These are phyloP conservation scores for Anseranas semipalmata DNA, from an alignment of 2,113 vertebrate species.

Conservation along the genomic window DNA sequence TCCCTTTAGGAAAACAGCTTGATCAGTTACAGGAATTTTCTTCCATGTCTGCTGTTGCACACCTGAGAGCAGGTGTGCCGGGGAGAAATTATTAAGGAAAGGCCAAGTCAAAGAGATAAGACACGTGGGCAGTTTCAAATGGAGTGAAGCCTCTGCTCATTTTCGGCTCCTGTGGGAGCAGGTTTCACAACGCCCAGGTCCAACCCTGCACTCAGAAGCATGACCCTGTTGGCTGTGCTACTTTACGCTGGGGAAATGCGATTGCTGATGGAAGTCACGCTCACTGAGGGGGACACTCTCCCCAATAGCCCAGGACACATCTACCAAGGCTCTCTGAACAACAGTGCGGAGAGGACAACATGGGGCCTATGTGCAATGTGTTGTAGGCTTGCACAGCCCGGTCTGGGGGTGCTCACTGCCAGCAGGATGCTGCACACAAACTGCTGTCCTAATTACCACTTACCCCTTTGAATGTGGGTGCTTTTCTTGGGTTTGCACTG, in stretches of 20 bases:
- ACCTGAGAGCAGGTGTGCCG: background rate
- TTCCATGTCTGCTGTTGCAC: background rate
- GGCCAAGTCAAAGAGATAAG: background rate
- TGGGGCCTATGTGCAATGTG: background rate
- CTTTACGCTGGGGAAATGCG: background rate
- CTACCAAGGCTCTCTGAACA: background rate
- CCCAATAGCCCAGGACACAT: background rate
- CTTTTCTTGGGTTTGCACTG: background rate
- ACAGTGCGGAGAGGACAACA: background rate
- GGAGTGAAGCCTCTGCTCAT: background rate
- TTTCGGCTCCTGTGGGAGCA: background rate
- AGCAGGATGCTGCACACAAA: background rate
- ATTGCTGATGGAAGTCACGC: background rate
- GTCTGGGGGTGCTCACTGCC: background rate
- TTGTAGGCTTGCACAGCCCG: background rate
- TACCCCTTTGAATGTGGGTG: fast-evolving
- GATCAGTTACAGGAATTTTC: background rate
- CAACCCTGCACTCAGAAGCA: background rate
- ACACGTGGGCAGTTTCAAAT: background rate
- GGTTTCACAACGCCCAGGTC: background rate
- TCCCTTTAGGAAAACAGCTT: background rate
- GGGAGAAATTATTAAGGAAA: background rate
- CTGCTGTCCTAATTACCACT: too few species aligned
- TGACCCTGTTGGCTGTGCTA: background rate
- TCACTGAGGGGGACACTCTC: background rate